Evolutionary conservation across 2,888 invertebrate genomes (phyloP), one percentile per base, ranked within the genome.

Genomic region (Sinopyrophorus schimmeli): DNA sequence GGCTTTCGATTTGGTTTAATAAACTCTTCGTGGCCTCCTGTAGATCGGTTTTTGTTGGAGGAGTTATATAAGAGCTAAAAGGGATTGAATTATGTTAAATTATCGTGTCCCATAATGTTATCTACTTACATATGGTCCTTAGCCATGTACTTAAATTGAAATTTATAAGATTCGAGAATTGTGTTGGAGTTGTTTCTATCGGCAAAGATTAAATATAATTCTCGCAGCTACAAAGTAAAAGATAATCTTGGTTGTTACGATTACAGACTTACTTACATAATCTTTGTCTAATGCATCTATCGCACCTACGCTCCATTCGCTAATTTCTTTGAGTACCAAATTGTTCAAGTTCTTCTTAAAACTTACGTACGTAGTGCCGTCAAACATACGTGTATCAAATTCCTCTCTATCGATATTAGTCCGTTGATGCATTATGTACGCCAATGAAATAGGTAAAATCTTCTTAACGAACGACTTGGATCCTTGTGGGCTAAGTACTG

Each of bases 251-350:
- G 4, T 7, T 6, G 5, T 26, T 26, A 6, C 6, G n/a, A n/a
- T n/a, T n/a, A n/a, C n/a, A n/a, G 9, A 34, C 3, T 18, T 27
- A 35, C 34, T 6, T 21, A 34, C 34, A 11, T 34, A 34, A 20
- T 34, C 21, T 34, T 20, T 34, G 3, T 34, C 12, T 2, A 34
- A 11, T 3, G 34, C 34, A 21, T 34, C 34, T 2, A 20, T 5
- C 10, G 20, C 34, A 3, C 34, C 16, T 1, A 1, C 6, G 2
- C 10, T 12, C 34, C 18, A 20, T 10, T 20, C 10, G n/a, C 9
- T n/a, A 11, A 12, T 12, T 1, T 20, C 2, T 9, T 11, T 6
- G 1, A 34, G 7, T 2, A n/a, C 7, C 5, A 11, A 1, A 20
- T 4, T 20, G 5, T 16, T 14, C 18, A 34, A 4, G 1, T 21